Percentiles rank a stretch among this genome's conserved stretches.
These are phyloP conservation scores for Heterodera schachtii DNA, from an alignment of 1,140 invertebrate genomes.

Conservation along the genomic window DNA sequence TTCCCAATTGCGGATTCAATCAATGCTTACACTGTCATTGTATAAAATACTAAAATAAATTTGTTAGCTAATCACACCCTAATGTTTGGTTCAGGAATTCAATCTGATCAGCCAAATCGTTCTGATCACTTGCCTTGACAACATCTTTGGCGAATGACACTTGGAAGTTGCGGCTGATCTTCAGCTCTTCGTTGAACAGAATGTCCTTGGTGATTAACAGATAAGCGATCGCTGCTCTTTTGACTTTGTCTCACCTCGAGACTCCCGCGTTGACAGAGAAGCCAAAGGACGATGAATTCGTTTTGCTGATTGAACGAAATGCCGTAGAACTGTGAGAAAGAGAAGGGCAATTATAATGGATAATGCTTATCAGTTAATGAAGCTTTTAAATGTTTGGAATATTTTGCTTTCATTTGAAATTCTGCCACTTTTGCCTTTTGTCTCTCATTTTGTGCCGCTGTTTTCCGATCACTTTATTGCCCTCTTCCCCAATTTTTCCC, in stretches of 20 bases:
- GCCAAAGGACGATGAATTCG: conserved; percentile 62
- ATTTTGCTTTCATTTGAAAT: too few species aligned
- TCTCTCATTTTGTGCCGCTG: too few species aligned
- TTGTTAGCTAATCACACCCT: too few species aligned
- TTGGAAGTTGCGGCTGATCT: conserved; percentile 64
- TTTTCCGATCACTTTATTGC: too few species aligned
- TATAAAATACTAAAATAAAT: too few species aligned
- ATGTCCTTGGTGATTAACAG: conserved; percentile 51
- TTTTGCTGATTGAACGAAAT: conserved; percentile 66
- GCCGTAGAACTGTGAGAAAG: conserved; percentile 54
- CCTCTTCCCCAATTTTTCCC: too few species aligned
- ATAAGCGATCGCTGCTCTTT: neutral
- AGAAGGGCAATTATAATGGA: neutral
- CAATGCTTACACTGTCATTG: too few species aligned
- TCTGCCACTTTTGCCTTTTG: too few species aligned
- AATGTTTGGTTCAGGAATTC: too few species aligned
- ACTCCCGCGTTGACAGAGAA: conserved; percentile 61
- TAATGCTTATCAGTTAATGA: too few species aligned
- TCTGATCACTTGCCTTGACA: conserved; percentile 52
- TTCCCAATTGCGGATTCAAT: too few species aligned
- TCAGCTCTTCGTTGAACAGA: conserved; percentile 64
- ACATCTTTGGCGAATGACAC: conserved; percentile 65
- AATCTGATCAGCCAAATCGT: neutral
- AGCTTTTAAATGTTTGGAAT: too few species aligned
- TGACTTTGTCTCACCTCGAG: conserved; percentile 46